Percentiles rank a stretch among this genome's conserved stretches.
Evolutionary conservation across 2,113 vertebrate species (phyloP).

Genomic region (Phycodurus eques): DNA sequence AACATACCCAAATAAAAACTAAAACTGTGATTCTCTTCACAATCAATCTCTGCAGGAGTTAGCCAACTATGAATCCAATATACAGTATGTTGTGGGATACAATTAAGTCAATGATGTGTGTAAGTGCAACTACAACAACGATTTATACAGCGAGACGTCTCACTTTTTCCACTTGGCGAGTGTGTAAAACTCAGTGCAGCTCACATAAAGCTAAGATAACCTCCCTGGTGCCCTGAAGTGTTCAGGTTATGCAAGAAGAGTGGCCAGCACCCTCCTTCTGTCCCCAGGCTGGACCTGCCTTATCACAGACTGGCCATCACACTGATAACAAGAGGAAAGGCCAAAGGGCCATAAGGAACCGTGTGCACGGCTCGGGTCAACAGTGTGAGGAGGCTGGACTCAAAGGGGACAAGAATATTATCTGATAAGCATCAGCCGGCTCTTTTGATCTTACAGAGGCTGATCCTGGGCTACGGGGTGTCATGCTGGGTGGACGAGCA

Average conservation of each 20-base stretch:
- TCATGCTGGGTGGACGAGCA: conserved; percentile 74
- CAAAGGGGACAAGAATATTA: conserved; percentile 68
- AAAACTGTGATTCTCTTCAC: no score
- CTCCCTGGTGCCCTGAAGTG: conserved; percentile 44
- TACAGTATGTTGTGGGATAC: background rate
- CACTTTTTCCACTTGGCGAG: conserved; percentile 23
- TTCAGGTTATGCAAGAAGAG: conserved; percentile 54
- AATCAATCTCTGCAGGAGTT: background rate
- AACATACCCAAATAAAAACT: no score
- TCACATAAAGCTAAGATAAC: conserved; percentile 41
- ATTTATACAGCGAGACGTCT: conserved; percentile 5
- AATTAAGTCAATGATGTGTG: background rate
- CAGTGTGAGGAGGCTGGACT: conserved; percentile 58
- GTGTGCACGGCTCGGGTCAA: conserved; percentile 63
- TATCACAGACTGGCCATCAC: conserved; percentile 57
- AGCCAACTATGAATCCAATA: background rate
- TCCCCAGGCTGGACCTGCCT: conserved; percentile 60
- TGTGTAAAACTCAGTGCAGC: conserved; percentile 26
- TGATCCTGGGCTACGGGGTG: conserved; percentile 73
- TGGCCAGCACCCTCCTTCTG: conserved; percentile 51
- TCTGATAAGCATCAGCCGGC: conserved; percentile 72
- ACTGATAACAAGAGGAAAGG: conserved; percentile 75
- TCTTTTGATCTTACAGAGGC: conserved; percentile 73
- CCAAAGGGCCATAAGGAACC: conserved; percentile 66
- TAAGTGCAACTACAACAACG: conserved; percentile 4